Evolutionary conservation across 2,113 vertebrate species (phyloP).

Genomic region (Oryzias woworae): DNA sequence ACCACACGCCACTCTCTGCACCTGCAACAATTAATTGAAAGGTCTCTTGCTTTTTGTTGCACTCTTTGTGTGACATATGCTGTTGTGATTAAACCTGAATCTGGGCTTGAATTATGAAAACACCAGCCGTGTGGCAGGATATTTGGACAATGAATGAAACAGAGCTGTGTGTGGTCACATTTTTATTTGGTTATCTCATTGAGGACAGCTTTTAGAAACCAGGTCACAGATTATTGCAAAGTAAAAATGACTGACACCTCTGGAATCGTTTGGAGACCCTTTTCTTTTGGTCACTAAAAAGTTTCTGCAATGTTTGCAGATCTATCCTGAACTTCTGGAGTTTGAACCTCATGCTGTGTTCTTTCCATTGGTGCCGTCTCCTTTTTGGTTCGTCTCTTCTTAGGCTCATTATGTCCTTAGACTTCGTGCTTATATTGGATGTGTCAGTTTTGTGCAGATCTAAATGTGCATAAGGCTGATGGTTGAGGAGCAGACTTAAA

Average conservation of each 20-base stretch:
- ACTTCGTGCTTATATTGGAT: conserved; percentile 10
- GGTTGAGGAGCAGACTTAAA: conserved; percentile 46
- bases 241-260: conserved; percentile 49
- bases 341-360: conserved; percentile 19
- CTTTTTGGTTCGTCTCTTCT: conserved; percentile 31
- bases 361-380: conserved; percentile 18
- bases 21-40: conserved; percentile 2
- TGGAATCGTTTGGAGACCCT: conserved; percentile 24
- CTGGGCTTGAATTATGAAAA: conserved; percentile 32
- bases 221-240: conserved; percentile 43
- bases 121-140: conserved; percentile 29
- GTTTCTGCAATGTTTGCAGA: conserved; percentile 45
- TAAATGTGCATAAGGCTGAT: conserved; percentile 18
- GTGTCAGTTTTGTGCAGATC: conserved; percentile 26
- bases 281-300: conserved; percentile 44
- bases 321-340: conserved; percentile 54
- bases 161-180: conserved; percentile 44
- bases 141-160: conserved; percentile 31
- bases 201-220: conserved; percentile 37
- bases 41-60: conserved; percentile 20
- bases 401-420: conserved; percentile 40
- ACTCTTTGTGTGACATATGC: not conserved
- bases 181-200: conserved; percentile 38
- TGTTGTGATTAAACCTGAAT: conserved; percentile 9
- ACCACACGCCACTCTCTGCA: conserved; percentile 21